These are phyloP conservation scores for Ranitomeya imitator DNA, from an alignment of 2,113 vertebrate genomes.

Conservation along the genomic window DNA sequence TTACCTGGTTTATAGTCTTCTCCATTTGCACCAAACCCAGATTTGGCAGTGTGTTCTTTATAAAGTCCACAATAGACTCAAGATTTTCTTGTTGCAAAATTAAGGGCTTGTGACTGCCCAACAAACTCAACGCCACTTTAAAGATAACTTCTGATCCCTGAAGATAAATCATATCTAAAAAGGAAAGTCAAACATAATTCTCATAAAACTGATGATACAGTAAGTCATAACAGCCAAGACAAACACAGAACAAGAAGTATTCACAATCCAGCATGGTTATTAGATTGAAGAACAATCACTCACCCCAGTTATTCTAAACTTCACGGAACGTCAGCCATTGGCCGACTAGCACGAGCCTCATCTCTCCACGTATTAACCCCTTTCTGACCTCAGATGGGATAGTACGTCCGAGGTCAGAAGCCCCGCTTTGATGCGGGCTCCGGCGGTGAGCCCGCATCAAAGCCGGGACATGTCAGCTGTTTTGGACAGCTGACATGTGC, in stretches of 20 bases:
- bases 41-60: conserved; percentile 91
- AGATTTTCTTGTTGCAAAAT: conserved; percentile 92
- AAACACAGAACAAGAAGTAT: not conserved
- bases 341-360: not conserved
- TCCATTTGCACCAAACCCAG: conserved; percentile 95
- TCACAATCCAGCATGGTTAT: not conserved
- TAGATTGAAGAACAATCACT: not conserved
- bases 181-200: conserved; percentile 31
- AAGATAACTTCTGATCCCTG: conserved; percentile 94
- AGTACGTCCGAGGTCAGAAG: too few species aligned
- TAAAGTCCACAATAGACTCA: conserved; percentile 94
- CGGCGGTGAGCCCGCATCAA: too few species aligned
- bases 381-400: too few species aligned
- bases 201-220: not conserved
- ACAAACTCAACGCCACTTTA: conserved; percentile 90
- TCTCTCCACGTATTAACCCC: not conserved
- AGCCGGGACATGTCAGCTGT: too few species aligned
- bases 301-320: not conserved
- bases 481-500: too few species aligned
- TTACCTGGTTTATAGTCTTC: conserved; percentile 95
- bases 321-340: not conserved
- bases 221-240: not conserved
- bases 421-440: too few species aligned
- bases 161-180: conserved; percentile 90
- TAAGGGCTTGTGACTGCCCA: conserved; percentile 92